A percentile compares a stretch with the other conserved stretches of the same genome.
phyloP scores from a whole-genome alignment of 2,888 invertebrate species.

The Apamea epomidion region DNA sequence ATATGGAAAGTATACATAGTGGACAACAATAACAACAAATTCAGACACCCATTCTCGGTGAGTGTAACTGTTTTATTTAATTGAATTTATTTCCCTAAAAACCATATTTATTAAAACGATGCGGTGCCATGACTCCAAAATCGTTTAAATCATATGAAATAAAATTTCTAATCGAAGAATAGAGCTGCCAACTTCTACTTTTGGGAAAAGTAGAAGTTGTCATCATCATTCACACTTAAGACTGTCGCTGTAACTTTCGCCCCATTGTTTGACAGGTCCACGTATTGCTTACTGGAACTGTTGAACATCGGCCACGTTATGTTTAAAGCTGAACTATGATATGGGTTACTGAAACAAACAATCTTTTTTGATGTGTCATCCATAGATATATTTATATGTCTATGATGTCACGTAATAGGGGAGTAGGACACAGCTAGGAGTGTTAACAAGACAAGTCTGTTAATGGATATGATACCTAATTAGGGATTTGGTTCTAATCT shows the following conservation, averaged over 20 bases:
- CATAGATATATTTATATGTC: no score
- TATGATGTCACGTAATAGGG: neutral
- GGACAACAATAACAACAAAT: neutral
- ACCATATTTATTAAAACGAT: neutral
- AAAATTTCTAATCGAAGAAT: neutral
- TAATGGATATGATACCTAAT: neutral
- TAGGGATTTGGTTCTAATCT: neutral
- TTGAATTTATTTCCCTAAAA: neutral
- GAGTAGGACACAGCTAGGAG: neutral
- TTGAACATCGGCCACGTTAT: conserved; percentile 25
- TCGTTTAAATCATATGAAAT: neutral
- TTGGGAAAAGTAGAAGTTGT: conserved; percentile 13
- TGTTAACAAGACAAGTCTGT: neutral
- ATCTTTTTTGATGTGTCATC: neutral
- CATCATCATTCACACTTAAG: neutral
- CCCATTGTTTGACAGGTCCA: conserved; percentile 14
- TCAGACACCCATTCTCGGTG: neutral
- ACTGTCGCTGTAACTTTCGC: neutral
- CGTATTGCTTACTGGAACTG: conserved; percentile 7
- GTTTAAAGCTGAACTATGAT: neutral
- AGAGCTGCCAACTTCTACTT: conserved; percentile 13
- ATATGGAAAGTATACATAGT: neutral
- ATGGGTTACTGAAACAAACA: conserved; percentile 35
- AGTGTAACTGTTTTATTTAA: neutral
- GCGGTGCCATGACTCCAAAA: neutral